These are phyloP conservation scores for Melipona beecheii DNA, from an alignment of 2,888 invertebrate species.

Conservation along the genomic window DNA sequence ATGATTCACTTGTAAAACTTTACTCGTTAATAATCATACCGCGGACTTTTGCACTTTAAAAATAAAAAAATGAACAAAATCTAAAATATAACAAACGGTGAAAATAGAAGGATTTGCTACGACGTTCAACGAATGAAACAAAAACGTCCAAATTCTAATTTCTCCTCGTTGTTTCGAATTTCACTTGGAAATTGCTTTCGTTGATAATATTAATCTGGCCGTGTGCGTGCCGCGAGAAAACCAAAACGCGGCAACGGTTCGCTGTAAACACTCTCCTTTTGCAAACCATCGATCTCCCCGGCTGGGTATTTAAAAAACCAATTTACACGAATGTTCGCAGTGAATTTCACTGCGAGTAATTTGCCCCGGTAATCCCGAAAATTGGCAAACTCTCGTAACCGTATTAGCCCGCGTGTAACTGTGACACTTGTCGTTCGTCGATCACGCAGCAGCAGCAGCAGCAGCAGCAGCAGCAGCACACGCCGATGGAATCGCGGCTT, in stretches of 20 bases:
- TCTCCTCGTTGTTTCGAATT: too few species aligned
- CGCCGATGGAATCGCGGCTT: slow-evolving; percentile 27
- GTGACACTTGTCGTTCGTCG: slow-evolving; percentile 13
- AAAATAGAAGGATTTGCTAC: too few species aligned
- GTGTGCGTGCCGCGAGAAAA: background rate
- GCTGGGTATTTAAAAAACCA: background rate
- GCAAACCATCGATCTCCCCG: background rate
- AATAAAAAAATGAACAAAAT: too few species aligned
- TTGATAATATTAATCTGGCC: background rate
- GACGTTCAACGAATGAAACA: too few species aligned
- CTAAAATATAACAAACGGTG: too few species aligned
- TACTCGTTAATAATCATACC: background rate
- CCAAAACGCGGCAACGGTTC: background rate
- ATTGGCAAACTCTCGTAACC: slow-evolving; percentile 15
- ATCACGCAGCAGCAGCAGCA: slow-evolving; percentile 1
- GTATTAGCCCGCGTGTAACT: background rate
- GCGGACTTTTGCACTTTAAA: too few species aligned
- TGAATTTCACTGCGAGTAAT: background rate
- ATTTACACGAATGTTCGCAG: background rate
- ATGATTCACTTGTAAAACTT: background rate
- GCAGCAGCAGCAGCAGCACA: too few species aligned
- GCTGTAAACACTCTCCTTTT: background rate
- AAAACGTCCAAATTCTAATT: too few species aligned
- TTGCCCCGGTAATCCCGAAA: slow-evolving; percentile 14
- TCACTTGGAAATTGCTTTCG: too few species aligned